phyloP scores from a whole-genome alignment of 2,797 vertebrate species.

The Acanthopagrus latus region DNA sequence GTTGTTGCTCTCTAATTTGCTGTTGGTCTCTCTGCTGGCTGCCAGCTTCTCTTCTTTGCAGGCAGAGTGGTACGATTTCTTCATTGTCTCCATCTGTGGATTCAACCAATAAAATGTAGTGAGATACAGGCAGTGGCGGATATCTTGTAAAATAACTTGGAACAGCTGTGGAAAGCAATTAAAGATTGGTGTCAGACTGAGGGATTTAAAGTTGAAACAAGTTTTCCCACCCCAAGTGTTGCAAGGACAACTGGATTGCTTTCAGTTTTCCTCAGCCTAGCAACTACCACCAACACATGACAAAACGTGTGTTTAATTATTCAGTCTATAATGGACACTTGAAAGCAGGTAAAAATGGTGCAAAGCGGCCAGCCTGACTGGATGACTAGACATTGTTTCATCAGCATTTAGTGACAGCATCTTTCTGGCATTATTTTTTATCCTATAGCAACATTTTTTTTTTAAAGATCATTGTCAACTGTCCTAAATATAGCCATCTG shows the following conservation, averaged over 20 bases:
- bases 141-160: neutral
- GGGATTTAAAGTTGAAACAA: neutral
- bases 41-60: slow-evolving; percentile 98
- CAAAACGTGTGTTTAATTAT: no score
- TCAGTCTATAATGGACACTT: no score
- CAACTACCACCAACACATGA: no score
- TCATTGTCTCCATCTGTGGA: slow-evolving; percentile 88
- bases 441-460: neutral
- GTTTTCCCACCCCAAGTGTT: no score
- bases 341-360: no score
- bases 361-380: no score
- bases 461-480: neutral
- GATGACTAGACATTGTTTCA: no score
- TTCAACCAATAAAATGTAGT: neutral
- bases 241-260: no score
- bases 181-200: neutral
- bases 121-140: neutral
- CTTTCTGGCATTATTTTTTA: neutral
- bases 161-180: neutral
- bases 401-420: no score
- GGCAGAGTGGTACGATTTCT: slow-evolving; percentile 93
- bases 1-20: slow-evolving; percentile 93
- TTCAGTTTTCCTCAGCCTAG: no score
- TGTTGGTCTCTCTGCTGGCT: slow-evolving; percentile 91
- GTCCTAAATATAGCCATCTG: neutral